Conservation (phyloP, 2,113 vertebrate genomes). For the Tapirus terrestris region DNA sequence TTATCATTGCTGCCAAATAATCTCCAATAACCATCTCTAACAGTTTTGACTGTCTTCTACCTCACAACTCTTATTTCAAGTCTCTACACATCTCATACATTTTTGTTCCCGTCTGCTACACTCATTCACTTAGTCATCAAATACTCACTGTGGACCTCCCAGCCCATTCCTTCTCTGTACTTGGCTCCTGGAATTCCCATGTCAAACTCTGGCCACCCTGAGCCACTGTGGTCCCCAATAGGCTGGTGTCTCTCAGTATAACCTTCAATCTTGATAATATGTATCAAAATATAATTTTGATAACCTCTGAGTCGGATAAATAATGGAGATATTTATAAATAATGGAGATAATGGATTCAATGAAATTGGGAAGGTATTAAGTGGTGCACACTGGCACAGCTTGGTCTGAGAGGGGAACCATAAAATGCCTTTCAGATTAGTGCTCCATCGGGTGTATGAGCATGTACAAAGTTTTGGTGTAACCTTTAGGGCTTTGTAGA, state of each 20-base stretch:
- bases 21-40: not conserved
- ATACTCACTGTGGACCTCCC: rapidly evolving
- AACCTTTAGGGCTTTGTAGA: not conserved
- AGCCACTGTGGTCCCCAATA: not conserved
- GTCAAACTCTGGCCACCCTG: not conserved
- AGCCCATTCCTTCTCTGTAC: not conserved
- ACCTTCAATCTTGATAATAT: not conserved
- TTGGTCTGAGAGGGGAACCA: rapidly evolving
- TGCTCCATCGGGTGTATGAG: not conserved
- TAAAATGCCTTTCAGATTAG: not conserved
- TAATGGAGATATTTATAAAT: no score
- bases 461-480: not conserved
- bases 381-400: rapidly evolving
- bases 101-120: not conserved
- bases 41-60: not conserved
- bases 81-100: not conserved
- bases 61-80: not conserved
- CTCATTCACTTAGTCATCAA: not conserved
- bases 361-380: not conserved
- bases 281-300: not conserved
- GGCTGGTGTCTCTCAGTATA: not conserved
- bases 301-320: not conserved
- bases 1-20: not conserved
- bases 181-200: not conserved
- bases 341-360: not conserved